Conservation (phyloP, 2,113 vertebrate genomes). For the Pteropus alecto region DNA sequence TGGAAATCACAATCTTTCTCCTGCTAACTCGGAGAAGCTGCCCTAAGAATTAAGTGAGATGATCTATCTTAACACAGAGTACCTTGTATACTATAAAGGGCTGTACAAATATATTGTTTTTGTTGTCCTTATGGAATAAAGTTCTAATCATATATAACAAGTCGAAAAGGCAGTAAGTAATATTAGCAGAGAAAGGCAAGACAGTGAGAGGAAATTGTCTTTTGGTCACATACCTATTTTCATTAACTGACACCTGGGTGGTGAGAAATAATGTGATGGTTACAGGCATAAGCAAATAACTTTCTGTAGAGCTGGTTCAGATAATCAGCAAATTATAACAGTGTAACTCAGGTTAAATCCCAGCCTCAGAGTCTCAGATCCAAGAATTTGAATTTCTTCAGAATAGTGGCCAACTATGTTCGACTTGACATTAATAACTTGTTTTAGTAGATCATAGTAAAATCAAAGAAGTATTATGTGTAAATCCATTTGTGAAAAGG, state of each 20-base stretch:
- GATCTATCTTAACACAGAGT: not conserved
- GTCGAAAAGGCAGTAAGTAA: not conserved
- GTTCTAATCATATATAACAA: not conserved
- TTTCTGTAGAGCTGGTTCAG: not conserved
- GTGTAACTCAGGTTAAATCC: not conserved
- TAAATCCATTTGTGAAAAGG: not conserved
- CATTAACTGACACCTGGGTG: not conserved
- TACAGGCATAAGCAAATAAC: not conserved
- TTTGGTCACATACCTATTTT: not conserved
- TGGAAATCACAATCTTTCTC: not conserved
- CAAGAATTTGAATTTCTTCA: not conserved
- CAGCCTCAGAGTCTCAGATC: not conserved
- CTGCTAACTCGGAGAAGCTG: not conserved
- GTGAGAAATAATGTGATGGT: not conserved
- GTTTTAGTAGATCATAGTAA: not conserved
- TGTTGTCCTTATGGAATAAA: not conserved
- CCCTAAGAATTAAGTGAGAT: not conserved
- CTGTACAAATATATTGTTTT: not conserved
- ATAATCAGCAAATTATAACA: not conserved
- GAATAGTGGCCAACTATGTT: not conserved
- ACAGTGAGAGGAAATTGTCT: not conserved
- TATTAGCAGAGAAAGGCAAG: not conserved
- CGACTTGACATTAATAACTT: not conserved
- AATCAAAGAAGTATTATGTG: not conserved
- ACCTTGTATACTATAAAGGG: not conserved